Evolutionary conservation across 2,888 invertebrate genomes (phyloP), one percentile per base, ranked within the genome.

Genomic region (Macrophya annulata): DNA sequence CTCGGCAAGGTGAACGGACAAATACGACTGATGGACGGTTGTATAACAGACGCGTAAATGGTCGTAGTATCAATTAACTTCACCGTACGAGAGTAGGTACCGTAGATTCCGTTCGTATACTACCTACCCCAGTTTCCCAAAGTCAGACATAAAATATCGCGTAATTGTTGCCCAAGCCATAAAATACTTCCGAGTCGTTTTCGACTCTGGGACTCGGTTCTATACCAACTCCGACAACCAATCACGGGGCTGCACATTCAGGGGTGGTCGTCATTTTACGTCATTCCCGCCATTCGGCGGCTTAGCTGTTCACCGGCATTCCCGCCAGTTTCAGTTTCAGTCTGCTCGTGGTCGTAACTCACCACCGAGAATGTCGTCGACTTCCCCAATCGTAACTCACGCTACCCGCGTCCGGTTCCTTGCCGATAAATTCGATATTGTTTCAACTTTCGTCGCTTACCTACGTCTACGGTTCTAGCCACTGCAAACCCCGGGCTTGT

Each of bases 341-440:
- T 86, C 76, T 86, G 84, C 85, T 85, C 71, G 4, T 68, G 88
- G 83, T 48, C 83, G 83, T 83, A 83, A 83, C 68, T 83, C 83
- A 83, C 40, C 40, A 45, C 68, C 48, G 51, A 43, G 88, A 87
- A 88, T 87, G 87, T 86, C 86, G 88, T 87, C 87, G 88, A 87
- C 87, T 86, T 86, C 83, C 84, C 76, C 37, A 85, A 51, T 88
- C 88, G 89, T 89, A 89, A 89, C 87, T 89, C 89, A 89, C 85
- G 85, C 85, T 87, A 86, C 83, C 86, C 87, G 86, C 88, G 87
- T 88, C 89, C 89, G 89, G 88, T 88, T 85, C 88, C 87, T 88
- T 86, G 71, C 89, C 93, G 90, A 93, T 93, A 93, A 93, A 93
- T 93, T 91, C 90, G 91, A 93, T 93, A 93, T 93, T 93, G 93